Base-by-base conservation (phyloP, 2,888 invertebrate genomes). In the Dorcus parallelipipedus region DNA sequence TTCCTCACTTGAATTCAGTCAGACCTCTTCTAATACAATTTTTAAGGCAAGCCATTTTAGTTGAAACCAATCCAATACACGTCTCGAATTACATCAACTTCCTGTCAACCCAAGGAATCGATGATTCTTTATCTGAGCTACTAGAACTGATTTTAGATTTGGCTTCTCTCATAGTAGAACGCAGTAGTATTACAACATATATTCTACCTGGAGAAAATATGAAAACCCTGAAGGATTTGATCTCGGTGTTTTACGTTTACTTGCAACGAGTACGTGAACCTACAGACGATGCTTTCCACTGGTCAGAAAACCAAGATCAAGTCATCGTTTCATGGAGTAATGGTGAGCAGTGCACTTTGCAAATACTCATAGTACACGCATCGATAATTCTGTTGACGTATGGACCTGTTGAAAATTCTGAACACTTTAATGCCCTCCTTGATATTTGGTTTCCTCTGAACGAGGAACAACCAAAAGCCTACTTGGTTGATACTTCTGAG, bases 101-200 rank as follows among this genome's bases (percentile, higher is more conserved):
- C 79, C 84, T 97, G 48, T 88, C 94, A 0, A 81, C 84, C 2
- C 89, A 93, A 75, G 89, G 89, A 1, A 75, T 80, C 20, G 83
- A 86, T 56, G 87, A 88, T 71, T 80, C 85, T 2, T 82, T 89
- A 1, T 83, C 84, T 0, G 87, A 89, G 60, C 80, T 90, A 69
- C 82, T 86, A 47, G 89, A 89, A 67, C 79, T 90, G 50, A 86
- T 78, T 38, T 83, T 88, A 79, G 96, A 96, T 75, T 85, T 97
- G 75, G 91, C 94, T 9, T 94, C 95, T 67, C 80, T 96, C 67
- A 89, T 97, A 61, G 95, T 97, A 56, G 96, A 97, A 78, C 83
- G 97, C 14, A 90, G 90, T 62, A 91, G 91, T 6, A 90, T 97
- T 69, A 89, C 93, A 70, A 87, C 88, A 49, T 89, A 90, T 63